Evolutionary conservation across 2,888 invertebrate species (phyloP), one percentile per base, ranked within the genome.

Genomic region (Dicyrtomina minuta): DNA sequence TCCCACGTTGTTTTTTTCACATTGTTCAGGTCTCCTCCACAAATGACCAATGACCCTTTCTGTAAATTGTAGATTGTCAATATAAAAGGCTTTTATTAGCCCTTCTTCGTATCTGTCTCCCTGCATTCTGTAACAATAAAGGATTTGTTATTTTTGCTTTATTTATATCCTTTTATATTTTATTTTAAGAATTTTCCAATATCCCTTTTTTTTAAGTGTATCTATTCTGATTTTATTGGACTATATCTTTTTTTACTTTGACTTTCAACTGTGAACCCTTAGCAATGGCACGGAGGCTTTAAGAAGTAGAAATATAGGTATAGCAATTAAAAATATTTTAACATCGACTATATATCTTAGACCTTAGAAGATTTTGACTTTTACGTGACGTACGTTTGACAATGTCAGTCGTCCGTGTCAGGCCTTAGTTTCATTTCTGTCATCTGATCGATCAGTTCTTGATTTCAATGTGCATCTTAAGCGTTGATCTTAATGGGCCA

Each of bases 51-150:
- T 58, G 58, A 58, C 58, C 58, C 58, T 58, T 58, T 58, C 15
- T 41, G 6, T 58, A 27, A 22, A 56, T 33, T 56, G n/a, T n/a
- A n/a, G n/a, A n/a, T 33, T 33, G 4, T 33, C 3, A 33, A 33
- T 33, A 8, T 41, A 58, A 58, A n/a, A 58, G 58, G 58, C 41
- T 24, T 58, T 58, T 58, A 58, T 58, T 58, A 41, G 17, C 58
- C 58, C 58, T 58, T 20, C 13, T 17, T 55, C 13, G 4, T 33
- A 33, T 5, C 33, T 5, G 8, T 33, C 33, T 33, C 33, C 33
- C 8, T 3, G 3, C 33, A 3, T 8, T 33, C 33, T 33, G 33
- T 33, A 3, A 27, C 24, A 55, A 55, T 55, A 53, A 27, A 58
- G 58, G 41, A 58, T 58, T n/a, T 33, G 33, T 39, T 41, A 6